These are phyloP conservation scores for Meiosimyza decipiens DNA, from an alignment of 2,888 invertebrate species.

Conservation along the genomic window DNA sequence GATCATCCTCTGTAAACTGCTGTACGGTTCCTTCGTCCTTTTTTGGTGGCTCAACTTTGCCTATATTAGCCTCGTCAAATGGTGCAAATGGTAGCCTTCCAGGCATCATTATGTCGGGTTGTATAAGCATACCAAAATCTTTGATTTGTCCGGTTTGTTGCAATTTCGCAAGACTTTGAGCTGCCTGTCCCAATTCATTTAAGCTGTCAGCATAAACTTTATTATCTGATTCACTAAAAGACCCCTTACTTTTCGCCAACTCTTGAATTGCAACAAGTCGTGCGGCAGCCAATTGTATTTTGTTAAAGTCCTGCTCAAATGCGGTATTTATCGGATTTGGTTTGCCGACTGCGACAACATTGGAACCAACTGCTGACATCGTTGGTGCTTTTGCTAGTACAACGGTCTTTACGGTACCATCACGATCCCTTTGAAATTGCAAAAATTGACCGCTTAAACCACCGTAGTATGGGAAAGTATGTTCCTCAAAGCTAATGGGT, in stretches of 20 bases:
- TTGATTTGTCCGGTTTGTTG: slow-evolving; percentile 69
- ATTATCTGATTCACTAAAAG: slow-evolving; percentile 70
- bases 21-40: slow-evolving; percentile 57
- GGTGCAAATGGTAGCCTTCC: slow-evolving; percentile 46
- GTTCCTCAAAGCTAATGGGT: slow-evolving; percentile 52
- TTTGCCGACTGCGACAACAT: slow-evolving; percentile 11
- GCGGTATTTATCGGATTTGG: slow-evolving; percentile 42
- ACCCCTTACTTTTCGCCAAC: slow-evolving; percentile 71
- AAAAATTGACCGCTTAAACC: slow-evolving; percentile 78
- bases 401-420: slow-evolving; percentile 47
- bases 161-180: slow-evolving; percentile 70
- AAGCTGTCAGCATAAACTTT: slow-evolving; percentile 71
- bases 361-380: slow-evolving; percentile 24
- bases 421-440: slow-evolving; percentile 49
- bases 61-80: not conserved
- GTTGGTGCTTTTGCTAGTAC: slow-evolving; percentile 43
- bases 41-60: slow-evolving; percentile 47
- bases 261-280: slow-evolving; percentile 73
- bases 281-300: slow-evolving; percentile 71
- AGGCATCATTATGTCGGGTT: slow-evolving; percentile 53
- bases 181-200: slow-evolving; percentile 70
- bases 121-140: slow-evolving; percentile 68
- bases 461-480: slow-evolving; percentile 75
- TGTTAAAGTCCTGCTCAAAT: slow-evolving; percentile 71
- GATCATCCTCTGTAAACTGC: slow-evolving; percentile 55